Evolutionary conservation across 2,113 vertebrate genomes (phyloP).

Genomic region (Suncus etruscus): DNA sequence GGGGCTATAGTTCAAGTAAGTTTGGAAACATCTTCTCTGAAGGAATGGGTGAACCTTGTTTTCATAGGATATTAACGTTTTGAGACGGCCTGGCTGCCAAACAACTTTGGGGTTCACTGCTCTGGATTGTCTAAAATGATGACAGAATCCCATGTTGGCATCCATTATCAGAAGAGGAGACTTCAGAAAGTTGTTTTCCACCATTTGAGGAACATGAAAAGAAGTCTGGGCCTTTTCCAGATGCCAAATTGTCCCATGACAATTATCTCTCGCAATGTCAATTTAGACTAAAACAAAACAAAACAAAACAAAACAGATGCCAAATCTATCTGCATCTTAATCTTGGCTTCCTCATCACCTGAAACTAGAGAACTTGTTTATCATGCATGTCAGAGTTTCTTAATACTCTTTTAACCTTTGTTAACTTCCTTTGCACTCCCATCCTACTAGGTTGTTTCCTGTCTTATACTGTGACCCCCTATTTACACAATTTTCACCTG

Average conservation of each 20-base stretch:
- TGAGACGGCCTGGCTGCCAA: neutral
- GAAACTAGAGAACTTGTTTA: neutral
- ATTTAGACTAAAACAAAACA: no score
- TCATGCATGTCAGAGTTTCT: no score
- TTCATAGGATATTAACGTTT: neutral
- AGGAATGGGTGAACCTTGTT: neutral
- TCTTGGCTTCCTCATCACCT: neutral
- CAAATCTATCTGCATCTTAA: neutral
- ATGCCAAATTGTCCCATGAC: no score
- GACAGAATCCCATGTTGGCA: neutral
- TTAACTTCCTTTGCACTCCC: no score
- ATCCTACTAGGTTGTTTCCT: no score
- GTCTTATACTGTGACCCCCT: no score
- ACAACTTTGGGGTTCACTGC: neutral
- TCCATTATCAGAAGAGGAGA: neutral
- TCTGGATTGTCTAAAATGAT: neutral
- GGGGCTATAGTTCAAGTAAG: no score
- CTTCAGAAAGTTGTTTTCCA: neutral
- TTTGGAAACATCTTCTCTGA: no score
- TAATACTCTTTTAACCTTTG: no score
- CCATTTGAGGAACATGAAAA: neutral
- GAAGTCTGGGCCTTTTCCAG: neutral
- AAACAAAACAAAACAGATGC: no score
- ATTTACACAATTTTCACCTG: no score
- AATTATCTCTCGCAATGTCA: no score